Percentiles rank a stretch among this genome's conserved stretches.
These are phyloP conservation scores for Bugula neritina DNA, from an alignment of 2,888 invertebrate species.

Conservation along the genomic window DNA sequence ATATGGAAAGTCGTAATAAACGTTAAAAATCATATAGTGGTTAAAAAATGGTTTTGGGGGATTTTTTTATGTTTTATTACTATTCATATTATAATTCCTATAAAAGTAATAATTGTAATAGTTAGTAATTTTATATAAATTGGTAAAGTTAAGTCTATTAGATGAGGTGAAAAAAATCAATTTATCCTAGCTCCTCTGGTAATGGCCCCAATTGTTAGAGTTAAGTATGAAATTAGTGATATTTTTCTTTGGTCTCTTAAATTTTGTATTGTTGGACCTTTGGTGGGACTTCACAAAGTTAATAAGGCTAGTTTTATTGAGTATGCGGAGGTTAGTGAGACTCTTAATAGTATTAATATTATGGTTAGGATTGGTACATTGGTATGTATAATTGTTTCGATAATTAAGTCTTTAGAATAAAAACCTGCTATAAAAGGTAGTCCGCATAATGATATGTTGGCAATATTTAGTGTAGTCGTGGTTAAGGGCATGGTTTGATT, in stretches of 20 bases:
- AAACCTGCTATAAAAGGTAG: constrained; percentile 42
- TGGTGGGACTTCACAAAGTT: constrained; percentile 28
- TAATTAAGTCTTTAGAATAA: constrained; percentile 43
- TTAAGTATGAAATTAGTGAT: constrained; percentile 29
- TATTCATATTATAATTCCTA: constrained; percentile 22
- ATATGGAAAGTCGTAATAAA: constrained; percentile 29
- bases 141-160: constrained; percentile 26
- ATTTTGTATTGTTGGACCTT: constrained; percentile 21
- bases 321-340: constrained; percentile 32
- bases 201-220: constrained; percentile 30
- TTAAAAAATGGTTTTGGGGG: constrained; percentile 13
- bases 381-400: constrained; percentile 33
- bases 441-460: constrained; percentile 36
- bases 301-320: constrained; percentile 31
- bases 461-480: constrained; percentile 32
- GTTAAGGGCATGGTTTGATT: constrained; percentile 36
- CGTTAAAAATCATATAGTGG: constrained; percentile 32
- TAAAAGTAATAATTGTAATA: constrained; percentile 28
- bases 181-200: constrained; percentile 29
- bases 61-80: neutral
- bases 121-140: constrained; percentile 29
- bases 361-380: constrained; percentile 28
- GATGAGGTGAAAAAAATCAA: constrained; percentile 29
- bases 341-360: constrained; percentile 30
- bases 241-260: constrained; percentile 26